Evolutionary conservation across 2,113 vertebrate genomes (phyloP), one percentile per base, ranked within the genome.

Genomic region (Heterochromis multidens): DNA sequence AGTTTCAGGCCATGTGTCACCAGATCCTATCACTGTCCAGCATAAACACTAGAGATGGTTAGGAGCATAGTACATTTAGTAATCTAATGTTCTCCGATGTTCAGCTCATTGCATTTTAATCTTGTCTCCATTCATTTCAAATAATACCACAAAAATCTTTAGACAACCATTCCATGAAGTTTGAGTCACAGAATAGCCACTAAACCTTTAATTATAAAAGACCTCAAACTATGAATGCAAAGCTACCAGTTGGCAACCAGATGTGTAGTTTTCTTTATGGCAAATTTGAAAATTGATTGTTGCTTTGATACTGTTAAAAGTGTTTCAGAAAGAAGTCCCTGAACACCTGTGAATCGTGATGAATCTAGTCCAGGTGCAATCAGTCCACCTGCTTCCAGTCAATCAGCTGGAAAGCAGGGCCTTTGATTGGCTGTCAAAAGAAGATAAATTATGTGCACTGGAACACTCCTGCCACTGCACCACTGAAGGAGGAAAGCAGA

Each of bases 331-430:
- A 19, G 6, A 74, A 74, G 70, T 54, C 6, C 40, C 21, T 3
- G 3, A 8, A 7, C 37, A 61, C 58, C 58, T 61, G 77, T 49
- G 23, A 27, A 7, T 78, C 14, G 29, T 10, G 13, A 56, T 46
- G 25, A 67, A 56, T 7, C 10, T 37, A 54, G 17, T 37, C 29
- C 4, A 29, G 62, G 67, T 74, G 67, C 25, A 52, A 52, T 52
- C 29, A 43, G 2, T 11, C 9, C 87, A 85, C 89, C 82, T 90
- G 87, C 46, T 80, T 27, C 14, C 63, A 89, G 59, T 83, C n/a
- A 80, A 37, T 21, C 31, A 3, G 8, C 35, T 2, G 25, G 52
- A 21, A 62, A 23, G 21, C 11, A 7, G 57, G 49, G 16, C 57
- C 33, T 81, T 4, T 85, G 86, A 82, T 86, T 84, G 83, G 79